A percentile compares a stretch with the other conserved stretches of the same genome.
Evolutionary conservation across 2,797 vertebrate genomes (phyloP).

Genomic region (Tenualosa ilisha): DNA sequence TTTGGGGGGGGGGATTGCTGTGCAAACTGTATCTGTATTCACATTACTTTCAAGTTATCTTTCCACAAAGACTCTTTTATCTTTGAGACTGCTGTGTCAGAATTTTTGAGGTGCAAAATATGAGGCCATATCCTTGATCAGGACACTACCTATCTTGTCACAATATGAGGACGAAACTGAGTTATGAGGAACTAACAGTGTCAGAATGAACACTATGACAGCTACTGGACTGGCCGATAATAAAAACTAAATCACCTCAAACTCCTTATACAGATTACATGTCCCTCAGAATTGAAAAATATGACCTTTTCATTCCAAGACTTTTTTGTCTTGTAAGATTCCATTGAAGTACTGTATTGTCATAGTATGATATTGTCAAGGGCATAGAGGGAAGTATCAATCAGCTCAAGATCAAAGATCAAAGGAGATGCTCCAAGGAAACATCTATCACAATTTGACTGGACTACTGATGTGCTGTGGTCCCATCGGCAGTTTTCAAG

Average conservation of each 20-base stretch:
- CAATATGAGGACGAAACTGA: neutral
- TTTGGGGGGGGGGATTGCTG: neutral
- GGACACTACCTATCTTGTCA: neutral
- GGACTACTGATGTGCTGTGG: neutral
- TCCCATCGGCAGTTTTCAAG: neutral
- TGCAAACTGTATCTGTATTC: neutral
- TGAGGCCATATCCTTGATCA: neutral
- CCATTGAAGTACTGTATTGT: neutral
- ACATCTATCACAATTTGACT: neutral
- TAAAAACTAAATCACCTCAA: neutral
- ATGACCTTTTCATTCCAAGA: constrained; percentile 9
- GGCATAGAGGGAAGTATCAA: neutral
- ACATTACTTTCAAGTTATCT: constrained; percentile 16
- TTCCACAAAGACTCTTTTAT: neutral
- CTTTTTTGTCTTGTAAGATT: neutral
- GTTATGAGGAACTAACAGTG: neutral
- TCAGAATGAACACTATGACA: neutral
- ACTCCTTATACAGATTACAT: constrained; percentile 8
- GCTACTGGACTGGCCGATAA: neutral
- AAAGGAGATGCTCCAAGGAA: neutral
- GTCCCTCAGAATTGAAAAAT: neutral
- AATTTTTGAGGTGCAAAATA: constrained; percentile 1
- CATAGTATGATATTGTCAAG: neutral
- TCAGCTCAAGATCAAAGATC: constrained; percentile 10
- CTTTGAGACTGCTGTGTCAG: constrained; percentile 1